Evolutionary conservation across 2,888 invertebrate genomes (phyloP), one percentile per base, ranked within the genome.

Genomic region (Cantharis lateralis): DNA sequence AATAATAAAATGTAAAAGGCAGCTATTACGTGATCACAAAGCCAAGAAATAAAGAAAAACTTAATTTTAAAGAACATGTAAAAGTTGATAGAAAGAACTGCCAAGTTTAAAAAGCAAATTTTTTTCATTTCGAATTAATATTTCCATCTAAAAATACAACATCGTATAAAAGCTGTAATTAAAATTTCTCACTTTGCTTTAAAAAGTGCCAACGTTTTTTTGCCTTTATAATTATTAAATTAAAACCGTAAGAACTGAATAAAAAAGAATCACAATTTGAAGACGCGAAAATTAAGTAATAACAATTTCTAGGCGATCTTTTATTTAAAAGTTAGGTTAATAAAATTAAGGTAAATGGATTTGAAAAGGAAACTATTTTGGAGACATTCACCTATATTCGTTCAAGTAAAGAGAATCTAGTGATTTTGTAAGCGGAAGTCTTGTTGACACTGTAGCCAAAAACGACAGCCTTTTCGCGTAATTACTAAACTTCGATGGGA

Each of bases 401-500:
- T 75, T 26, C 28, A 62, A 77, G 63, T 20, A 63, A 74, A 77
- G 78, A 73, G 76, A 66, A 78, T 78, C 75, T 77, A 76, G 80
- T 83, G 82, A 83, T 83, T 83, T 81, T 78, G 81, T 82, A 82
- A 82, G 81, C 82, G 83, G 80, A 78, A 77, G 81, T 80, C 79
- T 78, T 81, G 81, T 82, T 83, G 83, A 83, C 83, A 82, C 80
- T 81, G 80, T 78, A 78, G 79, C 78, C 82, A 81, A 82, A 82
- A 83, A 83, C 76, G 78, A 78, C 78, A 76, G 78, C 78, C 78
- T 78, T 78, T 78, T 78, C 78, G 80, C 82, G 82, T 83, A 83
- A 83, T 83, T 83, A 83, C 82, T 81, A 83, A 83, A 83, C 82
- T 83, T 83, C 81, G 81, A 78, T 73, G 81, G 79, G 80, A 81